A percentile compares a stretch with the other conserved stretches of the same genome.
These are phyloP conservation scores for Sturmia bella DNA, from an alignment of 2,888 invertebrate species.

Conservation along the genomic window DNA sequence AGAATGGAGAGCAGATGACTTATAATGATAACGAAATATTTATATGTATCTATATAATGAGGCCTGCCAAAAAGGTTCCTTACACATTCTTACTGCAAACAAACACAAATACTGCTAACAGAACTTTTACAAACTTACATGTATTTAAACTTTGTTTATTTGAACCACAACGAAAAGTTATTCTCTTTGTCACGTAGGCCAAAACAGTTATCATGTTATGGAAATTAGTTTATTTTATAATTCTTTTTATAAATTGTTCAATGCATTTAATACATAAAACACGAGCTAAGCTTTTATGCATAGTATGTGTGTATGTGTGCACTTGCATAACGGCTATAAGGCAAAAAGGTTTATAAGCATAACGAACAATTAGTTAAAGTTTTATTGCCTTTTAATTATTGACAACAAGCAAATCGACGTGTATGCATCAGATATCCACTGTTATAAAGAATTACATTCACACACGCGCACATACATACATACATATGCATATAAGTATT, in stretches of 20 bases:
- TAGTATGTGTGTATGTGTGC: neutral
- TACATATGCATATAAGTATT: constrained; percentile 25
- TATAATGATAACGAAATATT: too few species aligned
- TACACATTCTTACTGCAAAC: too few species aligned
- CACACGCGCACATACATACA: too few species aligned
- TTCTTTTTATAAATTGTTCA: constrained; percentile 4
- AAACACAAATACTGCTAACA: too few species aligned
- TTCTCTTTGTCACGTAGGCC: constrained; percentile 60
- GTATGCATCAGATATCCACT: neutral
- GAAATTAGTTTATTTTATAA: constrained; percentile 39
- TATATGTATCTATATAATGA: too few species aligned
- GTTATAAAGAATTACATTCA: too few species aligned
- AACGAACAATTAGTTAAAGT: constrained; percentile 32
- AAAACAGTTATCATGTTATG: constrained; percentile 59
- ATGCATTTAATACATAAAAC: constrained; percentile 10
- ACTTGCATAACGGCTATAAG: neutral
- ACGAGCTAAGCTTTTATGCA: neutral
- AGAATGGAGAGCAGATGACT: too few species aligned
- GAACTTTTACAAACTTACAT: too few species aligned
- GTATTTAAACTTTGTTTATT: constrained; percentile 13
- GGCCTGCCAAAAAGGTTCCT: too few species aligned
- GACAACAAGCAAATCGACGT: constrained; percentile 26
- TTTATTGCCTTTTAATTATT: constrained; percentile 55
- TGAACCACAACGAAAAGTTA: constrained; percentile 9
- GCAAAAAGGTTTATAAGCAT: neutral